These are phyloP conservation scores for Eulemur rubriventer DNA, from an alignment of 2,797 vertebrate genomes.

Conservation along the genomic window DNA sequence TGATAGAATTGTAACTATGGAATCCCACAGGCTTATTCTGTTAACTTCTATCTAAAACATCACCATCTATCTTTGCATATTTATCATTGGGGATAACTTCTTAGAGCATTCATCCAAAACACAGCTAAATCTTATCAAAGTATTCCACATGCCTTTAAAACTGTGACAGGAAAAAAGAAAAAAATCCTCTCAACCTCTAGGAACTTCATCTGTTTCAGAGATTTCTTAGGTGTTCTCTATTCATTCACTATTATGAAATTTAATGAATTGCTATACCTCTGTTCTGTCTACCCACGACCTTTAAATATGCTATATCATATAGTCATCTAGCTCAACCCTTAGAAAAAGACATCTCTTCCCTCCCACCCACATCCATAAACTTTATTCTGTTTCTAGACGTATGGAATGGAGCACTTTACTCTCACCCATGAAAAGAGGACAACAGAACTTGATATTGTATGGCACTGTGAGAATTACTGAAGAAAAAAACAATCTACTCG, in stretches of 20 bases:
- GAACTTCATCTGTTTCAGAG: not conserved
- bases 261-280: not conserved
- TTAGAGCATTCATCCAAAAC: not conserved
- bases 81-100: not conserved
- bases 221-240: not conserved
- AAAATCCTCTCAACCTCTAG: not conserved
- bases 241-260: not conserved
- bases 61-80: not conserved
- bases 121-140: not conserved
- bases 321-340: not conserved
- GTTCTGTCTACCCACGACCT: not conserved
- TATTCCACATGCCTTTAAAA: not conserved
- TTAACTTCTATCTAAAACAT: not conserved
- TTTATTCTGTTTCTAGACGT: not conserved
- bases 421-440: not conserved
- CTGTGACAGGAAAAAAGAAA: not conserved
- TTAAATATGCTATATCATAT: not conserved
- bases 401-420: not conserved
- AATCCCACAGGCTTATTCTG: not conserved
- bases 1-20: not conserved
- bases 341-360: not conserved
- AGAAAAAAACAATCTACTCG: not conserved
- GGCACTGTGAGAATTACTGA: not conserved
- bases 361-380: not conserved
- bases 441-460: not conserved